A percentile compares a stretch with the other conserved stretches of the same genome.
These are phyloP conservation scores for Rhincodon typus DNA, from an alignment of 2,797 vertebrate genomes.

Conservation along the genomic window DNA sequence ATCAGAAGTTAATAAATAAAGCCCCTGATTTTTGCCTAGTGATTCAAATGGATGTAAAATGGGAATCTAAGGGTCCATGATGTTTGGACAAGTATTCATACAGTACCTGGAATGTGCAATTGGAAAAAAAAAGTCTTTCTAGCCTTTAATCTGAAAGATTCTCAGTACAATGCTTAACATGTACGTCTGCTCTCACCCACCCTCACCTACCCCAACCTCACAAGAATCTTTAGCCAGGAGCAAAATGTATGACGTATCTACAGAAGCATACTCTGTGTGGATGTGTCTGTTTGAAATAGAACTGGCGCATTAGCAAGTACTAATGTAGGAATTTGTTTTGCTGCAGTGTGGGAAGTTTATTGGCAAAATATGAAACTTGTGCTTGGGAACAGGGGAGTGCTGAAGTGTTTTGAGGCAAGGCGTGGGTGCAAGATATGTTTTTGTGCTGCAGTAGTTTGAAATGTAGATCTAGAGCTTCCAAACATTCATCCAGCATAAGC, in stretches of 20 bases:
- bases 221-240: neutral
- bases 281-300: neutral
- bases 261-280: neutral
- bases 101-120: neutral
- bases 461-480: neutral
- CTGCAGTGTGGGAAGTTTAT: neutral
- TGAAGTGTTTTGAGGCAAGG: neutral
- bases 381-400: neutral
- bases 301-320: neutral
- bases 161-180: neutral
- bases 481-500: neutral
- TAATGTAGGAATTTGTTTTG: slow-evolving; percentile 20
- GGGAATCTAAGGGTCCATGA: neutral
- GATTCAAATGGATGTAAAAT: neutral
- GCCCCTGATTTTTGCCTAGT: too few species aligned
- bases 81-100: too few species aligned
- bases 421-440: neutral
- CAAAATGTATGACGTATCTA: neutral
- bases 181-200: neutral
- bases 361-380: slow-evolving; percentile 16
- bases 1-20: too few species aligned
- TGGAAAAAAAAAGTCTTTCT: neutral
- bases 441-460: neutral
- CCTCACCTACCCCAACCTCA: neutral
- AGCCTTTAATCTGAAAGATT: neutral